A percentile compares a stretch with the other conserved stretches of the same genome.
Conservation (phyloP, 2,113 vertebrate species). For the Ploceus nigricollis region DNA sequence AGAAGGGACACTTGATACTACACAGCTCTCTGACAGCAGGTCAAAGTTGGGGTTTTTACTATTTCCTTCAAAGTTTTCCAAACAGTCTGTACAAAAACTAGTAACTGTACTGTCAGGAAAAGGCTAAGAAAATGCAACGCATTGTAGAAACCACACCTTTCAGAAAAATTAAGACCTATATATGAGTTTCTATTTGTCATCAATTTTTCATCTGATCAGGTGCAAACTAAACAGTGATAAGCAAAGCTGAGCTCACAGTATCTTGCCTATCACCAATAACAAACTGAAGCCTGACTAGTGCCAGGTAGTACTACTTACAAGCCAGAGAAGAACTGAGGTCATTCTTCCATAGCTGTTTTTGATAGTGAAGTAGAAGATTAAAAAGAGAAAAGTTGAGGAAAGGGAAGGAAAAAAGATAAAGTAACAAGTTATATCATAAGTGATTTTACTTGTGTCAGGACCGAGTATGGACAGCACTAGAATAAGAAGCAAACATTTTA, state of each 20-base stretch:
- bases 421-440: not conserved
- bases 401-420: conserved; percentile 37
- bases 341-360: conserved; percentile 56
- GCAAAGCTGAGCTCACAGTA: not conserved
- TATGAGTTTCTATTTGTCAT: not conserved
- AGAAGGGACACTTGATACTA: not conserved
- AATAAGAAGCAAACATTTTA: not conserved
- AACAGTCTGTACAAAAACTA: not conserved
- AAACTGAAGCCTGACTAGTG: conserved; percentile 40
- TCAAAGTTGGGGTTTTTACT: not conserved
- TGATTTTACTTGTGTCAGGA: conserved; percentile 18
- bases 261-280: not conserved
- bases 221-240: not conserved
- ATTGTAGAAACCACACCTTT: not conserved
- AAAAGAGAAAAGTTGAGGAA: conserved; percentile 25
- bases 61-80: not conserved
- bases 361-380: conserved; percentile 55
- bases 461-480: not conserved
- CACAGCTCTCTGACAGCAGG: not conserved
- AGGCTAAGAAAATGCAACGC: not conserved
- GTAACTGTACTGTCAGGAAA: not conserved
- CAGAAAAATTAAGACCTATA: not conserved
- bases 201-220: not conserved
- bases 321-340: conserved; percentile 55
- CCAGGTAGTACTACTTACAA: conserved; percentile 58